Base-by-base conservation (phyloP, 2,797 vertebrate species). In the Cynodonichthys magdalenae region DNA sequence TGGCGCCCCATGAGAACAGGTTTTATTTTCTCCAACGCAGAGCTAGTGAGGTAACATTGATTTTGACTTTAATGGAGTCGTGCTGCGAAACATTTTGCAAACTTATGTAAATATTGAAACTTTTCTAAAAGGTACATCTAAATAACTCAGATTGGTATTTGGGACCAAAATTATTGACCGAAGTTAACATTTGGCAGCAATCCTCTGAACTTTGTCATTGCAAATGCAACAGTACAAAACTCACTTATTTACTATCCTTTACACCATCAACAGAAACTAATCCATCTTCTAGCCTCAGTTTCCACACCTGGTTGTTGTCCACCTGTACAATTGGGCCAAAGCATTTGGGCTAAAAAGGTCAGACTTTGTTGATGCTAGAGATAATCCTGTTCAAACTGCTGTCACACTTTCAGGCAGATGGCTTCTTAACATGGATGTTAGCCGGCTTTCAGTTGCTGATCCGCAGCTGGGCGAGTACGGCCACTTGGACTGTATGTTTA, bases 321-420 rank as follows among this genome's bases (percentile, higher is more conserved):
- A 29, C 39, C 52, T 48, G 42, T 2, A 6, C 54, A 11, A 61
- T 55, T 48, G 54, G 47, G n/a, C 51, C 42, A 5, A 39, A 67
- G 69, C 53, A 63, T 59, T 50, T 39, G 58, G 48, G 42, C 77
- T 63, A 65, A 77, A 73, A 51, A 56, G 45, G 47, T 31, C 46
- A 54, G 15, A 28, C 69, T 75, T 62, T 78, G 77, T 81, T 78
- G 77, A 71, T 59, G 71, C 77, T 71, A 41, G 42, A 74, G 69
- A 71, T 80, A 79, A 82, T 80, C 60, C 76, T 75, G 49, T 75
- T 67, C 72, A 62, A 81, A 81, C 49, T 19, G 8, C 57, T 53
- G 54, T 68, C 65, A 57, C 41, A 69, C 63, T 45, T n/a, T 24
- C 54, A 69, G 63, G 47, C 73, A 54, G 53, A 68, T 48, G 36